Evolutionary conservation across 2,797 vertebrate genomes (phyloP).

Genomic region (Oreortyx pictus): DNA sequence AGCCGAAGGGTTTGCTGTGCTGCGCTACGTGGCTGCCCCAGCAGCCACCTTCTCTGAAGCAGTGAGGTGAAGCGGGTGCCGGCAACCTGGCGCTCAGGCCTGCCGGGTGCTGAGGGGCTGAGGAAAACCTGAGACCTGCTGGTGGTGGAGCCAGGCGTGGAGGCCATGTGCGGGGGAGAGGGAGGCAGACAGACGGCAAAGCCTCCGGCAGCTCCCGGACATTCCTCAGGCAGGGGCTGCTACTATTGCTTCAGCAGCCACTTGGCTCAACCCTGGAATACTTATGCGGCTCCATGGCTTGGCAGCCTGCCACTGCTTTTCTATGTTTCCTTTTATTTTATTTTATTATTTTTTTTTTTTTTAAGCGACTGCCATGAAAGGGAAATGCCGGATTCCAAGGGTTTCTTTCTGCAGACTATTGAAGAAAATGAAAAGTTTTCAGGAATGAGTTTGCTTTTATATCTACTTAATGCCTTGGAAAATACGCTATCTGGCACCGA

Average conservation of each 20-base stretch:
- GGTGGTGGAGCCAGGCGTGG: rapidly evolving
- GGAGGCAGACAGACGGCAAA: not conserved
- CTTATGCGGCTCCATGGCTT: not conserved
- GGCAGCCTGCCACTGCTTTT: not conserved
- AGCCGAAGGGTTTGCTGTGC: not conserved
- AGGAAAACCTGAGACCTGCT: not conserved
- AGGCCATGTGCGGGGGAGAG: not conserved
- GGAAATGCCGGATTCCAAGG: not conserved
- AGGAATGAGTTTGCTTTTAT: not conserved
- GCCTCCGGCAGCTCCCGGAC: not conserved
- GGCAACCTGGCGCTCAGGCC: not conserved
- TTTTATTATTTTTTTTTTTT: not conserved
- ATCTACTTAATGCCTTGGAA: not conserved
- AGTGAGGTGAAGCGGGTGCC: not conserved
- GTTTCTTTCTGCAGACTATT: not conserved
- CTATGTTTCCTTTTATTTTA: not conserved
- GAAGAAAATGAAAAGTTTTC: not conserved
- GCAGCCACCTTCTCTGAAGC: not conserved
- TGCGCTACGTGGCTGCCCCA: rapidly evolving
- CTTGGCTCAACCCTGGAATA: not conserved
- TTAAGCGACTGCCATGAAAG: not conserved
- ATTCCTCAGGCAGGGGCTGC: not conserved
- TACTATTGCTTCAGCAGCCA: not conserved
- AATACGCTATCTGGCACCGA: not conserved
- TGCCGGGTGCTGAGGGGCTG: rapidly evolving